Base-by-base conservation (phyloP, 2,797 vertebrate genomes). In the Phrynocephalus vlangalii region DNA sequence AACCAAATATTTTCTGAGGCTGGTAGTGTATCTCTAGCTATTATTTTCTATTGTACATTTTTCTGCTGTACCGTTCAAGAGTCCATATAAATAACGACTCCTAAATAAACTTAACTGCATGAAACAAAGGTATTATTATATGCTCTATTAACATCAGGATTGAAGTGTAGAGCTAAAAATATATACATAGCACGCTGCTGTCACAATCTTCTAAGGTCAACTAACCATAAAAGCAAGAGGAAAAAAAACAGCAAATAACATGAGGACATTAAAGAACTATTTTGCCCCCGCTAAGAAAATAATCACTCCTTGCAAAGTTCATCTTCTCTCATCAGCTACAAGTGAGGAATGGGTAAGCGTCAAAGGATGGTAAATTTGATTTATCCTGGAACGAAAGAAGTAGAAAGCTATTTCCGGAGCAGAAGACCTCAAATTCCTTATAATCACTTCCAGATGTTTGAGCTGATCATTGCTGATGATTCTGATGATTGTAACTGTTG, bases 401-500 rank as follows among this genome's bases (percentile, higher is more conserved):
- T 30, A 13, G 44, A 63, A 79, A 80, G 75, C 72, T 87, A 91
- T 82, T 76, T 30, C 26, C 22, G 90, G 73, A 91, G 84, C 3
- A n/a, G 88, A 89, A 73, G 75, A 33, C 71, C 26, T 92, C 86
- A 87, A 90, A 91, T 79, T 91, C 66, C 13, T n/a, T 71, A 30
- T 84, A 33, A 90, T 56, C 22, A 84, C 6, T 1, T 20, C 84
- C 79, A 50, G 73, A 79, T 10, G 90, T 90, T 90, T 15, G 5
- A 91, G 82, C 1, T 22, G 77, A 87, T 56, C 30, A 81, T 90
- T 28, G 16, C 50, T 66, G 72, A 80, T 88, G 87, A n/a, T 86
- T 93, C 86, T 70, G 52, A 79, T 85, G 83, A 86, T 83, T 81
- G 85, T 71, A 91, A 71, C 22, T 93, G 48, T 92, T 84, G 89